Evolutionary conservation across 2,797 vertebrate species (phyloP).

Genomic region (Austrolebias charrua): DNA sequence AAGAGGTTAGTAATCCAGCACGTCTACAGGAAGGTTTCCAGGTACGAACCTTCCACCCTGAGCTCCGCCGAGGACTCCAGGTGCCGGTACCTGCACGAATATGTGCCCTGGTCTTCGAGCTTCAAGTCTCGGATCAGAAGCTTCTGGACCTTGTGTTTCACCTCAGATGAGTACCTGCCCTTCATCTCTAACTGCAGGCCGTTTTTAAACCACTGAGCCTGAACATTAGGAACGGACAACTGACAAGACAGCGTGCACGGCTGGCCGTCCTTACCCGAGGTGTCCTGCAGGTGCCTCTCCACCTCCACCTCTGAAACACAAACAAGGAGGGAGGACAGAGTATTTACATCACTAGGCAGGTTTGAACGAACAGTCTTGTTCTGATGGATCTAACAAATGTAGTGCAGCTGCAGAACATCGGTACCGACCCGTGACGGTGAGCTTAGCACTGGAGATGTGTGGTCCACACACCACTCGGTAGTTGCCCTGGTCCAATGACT

Average conservation of each 20-base stretch:
- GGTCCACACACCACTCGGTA: constrained; percentile 96
- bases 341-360: background rate
- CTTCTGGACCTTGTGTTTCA: constrained; percentile 92
- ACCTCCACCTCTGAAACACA: constrained; percentile 86
- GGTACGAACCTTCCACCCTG: constrained; percentile 93
- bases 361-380: no score
- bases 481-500: constrained; percentile 90
- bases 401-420: background rate
- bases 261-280: constrained; percentile 93
- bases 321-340: background rate
- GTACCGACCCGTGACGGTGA: constrained; percentile 90
- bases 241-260: constrained; percentile 89
- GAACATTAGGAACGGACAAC: constrained; percentile 92
- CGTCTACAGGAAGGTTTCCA: constrained; percentile 38
- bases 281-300: constrained; percentile 90
- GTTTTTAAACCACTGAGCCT: constrained; percentile 93
- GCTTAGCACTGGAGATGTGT: constrained; percentile 94
- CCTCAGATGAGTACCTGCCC: constrained; percentile 86
- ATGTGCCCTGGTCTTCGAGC: constrained; percentile 90
- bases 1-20: constrained; percentile 81
- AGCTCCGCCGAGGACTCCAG: constrained; percentile 91
- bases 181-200: constrained; percentile 88
- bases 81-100: constrained; percentile 88
- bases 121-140: constrained; percentile 90
- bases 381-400: background rate